These are phyloP conservation scores for Apamea monoglypha DNA, from an alignment of 2,888 invertebrate species.

Conservation along the genomic window DNA sequence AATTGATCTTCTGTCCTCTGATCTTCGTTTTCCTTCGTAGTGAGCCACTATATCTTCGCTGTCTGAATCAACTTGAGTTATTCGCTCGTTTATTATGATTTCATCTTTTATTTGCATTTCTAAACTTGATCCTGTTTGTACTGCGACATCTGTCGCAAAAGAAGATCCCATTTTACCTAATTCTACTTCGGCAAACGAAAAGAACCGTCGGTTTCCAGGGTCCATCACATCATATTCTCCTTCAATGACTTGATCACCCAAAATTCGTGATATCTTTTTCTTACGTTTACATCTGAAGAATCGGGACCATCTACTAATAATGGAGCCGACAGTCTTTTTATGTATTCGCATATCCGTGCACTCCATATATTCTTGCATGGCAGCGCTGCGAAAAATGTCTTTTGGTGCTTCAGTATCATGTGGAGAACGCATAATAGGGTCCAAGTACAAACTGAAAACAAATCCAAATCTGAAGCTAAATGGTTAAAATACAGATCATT, in stretches of 20 bases:
- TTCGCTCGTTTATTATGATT: not conserved
- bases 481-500: not conserved
- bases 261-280: slow-evolving; percentile 26
- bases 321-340: slow-evolving; percentile 38
- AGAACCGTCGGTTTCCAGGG: slow-evolving; percentile 61
- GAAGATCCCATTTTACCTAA: slow-evolving; percentile 71
- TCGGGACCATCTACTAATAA: slow-evolving; percentile 47
- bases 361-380: slow-evolving; percentile 68
- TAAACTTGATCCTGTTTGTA: slow-evolving; percentile 83
- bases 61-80: slow-evolving; percentile 12
- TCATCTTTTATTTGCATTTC: slow-evolving; percentile 66
- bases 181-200: slow-evolving; percentile 80
- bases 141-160: slow-evolving; percentile 67
- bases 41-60: slow-evolving; percentile 29
- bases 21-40: slow-evolving; percentile 25
- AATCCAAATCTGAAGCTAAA: slow-evolving; percentile 21
- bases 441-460: slow-evolving; percentile 80
- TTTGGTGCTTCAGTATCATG: slow-evolving; percentile 71
- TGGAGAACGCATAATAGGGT: slow-evolving; percentile 84
- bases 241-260: slow-evolving; percentile 31
- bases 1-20: slow-evolving; percentile 6
- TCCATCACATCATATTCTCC: slow-evolving; percentile 30
- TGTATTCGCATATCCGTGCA: slow-evolving; percentile 38
- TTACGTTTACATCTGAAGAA: slow-evolving; percentile 63
- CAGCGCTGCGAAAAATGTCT: slow-evolving; percentile 64